A percentile compares a stretch with the other conserved stretches of the same genome.
phyloP scores from a whole-genome alignment of 2,888 invertebrate genomes.

The Lithophane ornitopus region DNA sequence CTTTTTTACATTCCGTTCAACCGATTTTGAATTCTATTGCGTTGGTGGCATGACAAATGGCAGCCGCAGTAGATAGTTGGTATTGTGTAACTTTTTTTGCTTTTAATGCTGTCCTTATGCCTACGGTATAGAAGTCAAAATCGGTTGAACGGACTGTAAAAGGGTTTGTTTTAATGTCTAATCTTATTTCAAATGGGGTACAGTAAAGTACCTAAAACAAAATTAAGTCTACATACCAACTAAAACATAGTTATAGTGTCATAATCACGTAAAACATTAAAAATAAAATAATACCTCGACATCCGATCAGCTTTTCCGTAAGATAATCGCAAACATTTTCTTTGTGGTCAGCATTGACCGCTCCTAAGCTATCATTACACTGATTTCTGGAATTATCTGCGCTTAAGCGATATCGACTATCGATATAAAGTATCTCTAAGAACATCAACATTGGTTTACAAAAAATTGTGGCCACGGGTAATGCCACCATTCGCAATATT shows the following conservation, averaged over 20 bases:
- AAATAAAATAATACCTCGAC: conserved; percentile 59
- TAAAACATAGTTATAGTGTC: neutral
- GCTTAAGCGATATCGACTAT: conserved; percentile 52
- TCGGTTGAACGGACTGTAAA: too few species aligned
- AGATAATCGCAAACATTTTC: conserved; percentile 67
- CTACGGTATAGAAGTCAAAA: too few species aligned
- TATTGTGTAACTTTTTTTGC: too few species aligned
- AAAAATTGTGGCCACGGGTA: conserved; percentile 51
- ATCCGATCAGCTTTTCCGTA: conserved; percentile 61
- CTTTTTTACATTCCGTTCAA: too few species aligned
- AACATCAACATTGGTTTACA: conserved; percentile 41
- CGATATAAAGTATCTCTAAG: conserved; percentile 47
- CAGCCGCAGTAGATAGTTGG: too few species aligned
- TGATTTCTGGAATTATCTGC: conserved; percentile 63
- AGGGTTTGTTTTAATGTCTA: too few species aligned
- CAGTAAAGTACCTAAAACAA: neutral
- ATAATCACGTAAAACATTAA: conserved; percentile 72
- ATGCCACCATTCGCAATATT: conserved; percentile 10
- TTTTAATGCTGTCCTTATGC: too few species aligned
- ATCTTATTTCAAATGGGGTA: too few species aligned
- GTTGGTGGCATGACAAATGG: too few species aligned
- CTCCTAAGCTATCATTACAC: conserved; percentile 65
- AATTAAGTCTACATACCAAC: neutral
- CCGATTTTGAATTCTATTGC: too few species aligned
- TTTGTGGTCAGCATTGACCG: conserved; percentile 71